Evolutionary conservation across 2,797 vertebrate genomes (phyloP).

Genomic region (Pyrocephalus nanus): DNA sequence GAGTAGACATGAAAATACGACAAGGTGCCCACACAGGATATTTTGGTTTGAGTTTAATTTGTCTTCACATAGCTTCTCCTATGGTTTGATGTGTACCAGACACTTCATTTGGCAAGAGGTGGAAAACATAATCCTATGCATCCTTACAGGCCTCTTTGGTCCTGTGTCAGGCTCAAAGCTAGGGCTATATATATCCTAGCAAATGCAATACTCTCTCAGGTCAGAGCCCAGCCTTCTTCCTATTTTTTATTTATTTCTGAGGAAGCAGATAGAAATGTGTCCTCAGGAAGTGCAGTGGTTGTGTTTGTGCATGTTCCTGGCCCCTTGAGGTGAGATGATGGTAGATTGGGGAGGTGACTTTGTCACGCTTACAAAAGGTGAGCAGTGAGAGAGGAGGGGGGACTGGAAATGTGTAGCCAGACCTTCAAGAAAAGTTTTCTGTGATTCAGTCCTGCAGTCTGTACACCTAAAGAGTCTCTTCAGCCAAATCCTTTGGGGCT

Average conservation of each 20-base stretch:
- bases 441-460: background rate
- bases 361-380: background rate
- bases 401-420: background rate
- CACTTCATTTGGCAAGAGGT: background rate
- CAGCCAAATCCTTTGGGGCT: background rate
- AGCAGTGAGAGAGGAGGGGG: background rate
- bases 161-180: background rate
- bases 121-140: background rate
- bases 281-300: background rate
- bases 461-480: background rate
- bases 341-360: background rate
- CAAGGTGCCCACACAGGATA: background rate
- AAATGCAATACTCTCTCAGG: background rate
- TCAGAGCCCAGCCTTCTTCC: background rate
- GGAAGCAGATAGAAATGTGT: background rate
- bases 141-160: background rate
- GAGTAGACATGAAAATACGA: background rate
- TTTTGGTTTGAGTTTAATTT: background rate
- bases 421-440: background rate
- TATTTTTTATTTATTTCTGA: slow-evolving; percentile 12
- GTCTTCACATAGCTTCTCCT: background rate
- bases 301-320: background rate
- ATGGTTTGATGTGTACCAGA: slow-evolving; percentile 1
- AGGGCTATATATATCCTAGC: background rate
- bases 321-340: slow-evolving; percentile 15